A percentile compares a stretch with the other conserved stretches of the same genome.
These are phyloP conservation scores for Podargus strigoides DNA, from an alignment of 2,797 vertebrate genomes.

Conservation along the genomic window DNA sequence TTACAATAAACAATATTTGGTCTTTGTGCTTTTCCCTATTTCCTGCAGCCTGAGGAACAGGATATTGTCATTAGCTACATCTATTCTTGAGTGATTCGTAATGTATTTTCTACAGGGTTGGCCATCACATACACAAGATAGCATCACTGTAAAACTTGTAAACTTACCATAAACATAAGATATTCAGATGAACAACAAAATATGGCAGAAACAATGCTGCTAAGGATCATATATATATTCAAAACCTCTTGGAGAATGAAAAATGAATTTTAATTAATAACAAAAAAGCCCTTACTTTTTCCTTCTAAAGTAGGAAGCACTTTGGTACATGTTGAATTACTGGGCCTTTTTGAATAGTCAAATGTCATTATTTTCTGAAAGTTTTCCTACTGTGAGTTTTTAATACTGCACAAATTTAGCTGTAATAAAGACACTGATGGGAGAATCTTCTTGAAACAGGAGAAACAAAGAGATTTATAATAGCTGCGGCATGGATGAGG, in stretches of 20 bases:
- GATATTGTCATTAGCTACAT: neutral
- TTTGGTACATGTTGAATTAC: neutral
- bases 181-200: neutral
- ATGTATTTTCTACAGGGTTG: neutral
- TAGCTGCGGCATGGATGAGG: neutral
- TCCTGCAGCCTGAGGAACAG: neutral
- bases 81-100: neutral
- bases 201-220: neutral
- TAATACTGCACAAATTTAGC: neutral
- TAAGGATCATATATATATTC: neutral
- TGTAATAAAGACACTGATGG: neutral
- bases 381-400: neutral
- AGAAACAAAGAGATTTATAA: neutral
- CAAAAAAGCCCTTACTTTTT: fast-evolving
- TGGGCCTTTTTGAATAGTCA: neutral
- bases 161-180: neutral
- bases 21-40: fast-evolving
- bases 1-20: neutral
- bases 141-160: neutral
- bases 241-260: neutral
- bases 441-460: neutral
- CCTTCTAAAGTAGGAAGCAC: neutral
- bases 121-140: neutral
- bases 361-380: neutral
- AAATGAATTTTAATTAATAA: neutral